phyloP scores from a whole-genome alignment of 2,113 vertebrate species.

The Grallaria varia region DNA sequence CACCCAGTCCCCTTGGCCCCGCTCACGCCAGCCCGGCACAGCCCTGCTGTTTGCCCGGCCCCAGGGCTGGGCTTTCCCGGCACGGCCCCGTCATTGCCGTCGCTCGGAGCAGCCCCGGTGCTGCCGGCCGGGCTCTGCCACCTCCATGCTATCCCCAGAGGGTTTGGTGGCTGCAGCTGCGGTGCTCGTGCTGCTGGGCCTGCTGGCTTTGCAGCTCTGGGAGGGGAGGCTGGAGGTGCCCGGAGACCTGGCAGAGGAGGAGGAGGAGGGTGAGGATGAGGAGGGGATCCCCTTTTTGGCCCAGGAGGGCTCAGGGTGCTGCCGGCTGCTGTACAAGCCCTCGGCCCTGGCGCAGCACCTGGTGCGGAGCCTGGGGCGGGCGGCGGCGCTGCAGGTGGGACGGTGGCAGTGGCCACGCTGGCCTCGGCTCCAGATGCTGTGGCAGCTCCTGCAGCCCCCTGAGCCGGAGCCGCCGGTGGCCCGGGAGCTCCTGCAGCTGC shows the following conservation, averaged over 20 bases:
- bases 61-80: conserved; percentile 7
- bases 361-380: neutral
- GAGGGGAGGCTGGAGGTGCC: neutral
- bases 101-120: neutral
- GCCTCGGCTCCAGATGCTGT: neutral
- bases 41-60: conserved; percentile 4
- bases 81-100: neutral
- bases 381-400: neutral
- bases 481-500: conserved; percentile 19
- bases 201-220: neutral
- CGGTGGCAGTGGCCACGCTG: neutral
- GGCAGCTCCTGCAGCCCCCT: neutral
- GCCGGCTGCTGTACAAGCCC: conserved; percentile 36
- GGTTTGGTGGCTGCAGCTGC: neutral
- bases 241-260: neutral
- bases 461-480: neutral
- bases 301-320: neutral
- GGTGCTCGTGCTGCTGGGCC: neutral
- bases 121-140: neutral
- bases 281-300: neutral
- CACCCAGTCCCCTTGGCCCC: conserved; percentile 58
- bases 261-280: conserved; percentile 1
- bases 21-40: neutral
- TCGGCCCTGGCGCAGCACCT: conserved; percentile 45
- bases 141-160: neutral